Base-by-base conservation (phyloP, 2,113 vertebrate genomes). In the Pedetes capensis region DNA sequence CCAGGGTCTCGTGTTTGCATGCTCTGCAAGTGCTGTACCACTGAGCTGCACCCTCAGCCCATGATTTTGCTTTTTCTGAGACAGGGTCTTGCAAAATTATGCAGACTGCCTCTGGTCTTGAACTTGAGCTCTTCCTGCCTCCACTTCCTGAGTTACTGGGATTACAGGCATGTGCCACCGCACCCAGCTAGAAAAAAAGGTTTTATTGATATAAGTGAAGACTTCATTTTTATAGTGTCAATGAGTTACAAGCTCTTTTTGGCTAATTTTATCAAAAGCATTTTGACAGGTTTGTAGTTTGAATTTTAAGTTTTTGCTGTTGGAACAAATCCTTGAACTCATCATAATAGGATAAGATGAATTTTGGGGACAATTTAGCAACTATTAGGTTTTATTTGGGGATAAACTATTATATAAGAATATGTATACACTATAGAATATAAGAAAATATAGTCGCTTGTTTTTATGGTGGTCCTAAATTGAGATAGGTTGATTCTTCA, bases 231-330 rank as follows among this genome's bases (percentile, higher is more conserved):
- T 76, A 23, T 64, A 74, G 29, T 68, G 32, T 87, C 93, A 93
- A 76, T 79, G 34, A 89, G 16, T 82, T 88, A 66, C 1, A 61
- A 8, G 83, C 32, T 84, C 49, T 61, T 85, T 93, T 51, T n/a
- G 39, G 18, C 42, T 68, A 71, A 91, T 71, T 80, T 89, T 94
- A 20, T 87, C 66, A 88, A 89, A 89, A 92, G n/a, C 8, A 42
- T 92, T 95, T 93, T 96, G 55, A 92, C 3, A 55, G 39, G 6
- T 93, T 82, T 89, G 49, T 84, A 10, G 3, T 88, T 88, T 57
- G 27, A 93, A 22, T 49, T 78, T 11, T 86, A 69, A 74, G 44
- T 94, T 57, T 94, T 92, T 61, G 29, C 51, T 91, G 5, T 95
- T 95, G 88, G 72, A 95, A 23, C 68, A 89, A 85, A 74, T 86